Evolutionary conservation across 2,113 vertebrate genomes (phyloP), one percentile per base, ranked within the genome.

Genomic region (Chloroceryle aenea): DNA sequence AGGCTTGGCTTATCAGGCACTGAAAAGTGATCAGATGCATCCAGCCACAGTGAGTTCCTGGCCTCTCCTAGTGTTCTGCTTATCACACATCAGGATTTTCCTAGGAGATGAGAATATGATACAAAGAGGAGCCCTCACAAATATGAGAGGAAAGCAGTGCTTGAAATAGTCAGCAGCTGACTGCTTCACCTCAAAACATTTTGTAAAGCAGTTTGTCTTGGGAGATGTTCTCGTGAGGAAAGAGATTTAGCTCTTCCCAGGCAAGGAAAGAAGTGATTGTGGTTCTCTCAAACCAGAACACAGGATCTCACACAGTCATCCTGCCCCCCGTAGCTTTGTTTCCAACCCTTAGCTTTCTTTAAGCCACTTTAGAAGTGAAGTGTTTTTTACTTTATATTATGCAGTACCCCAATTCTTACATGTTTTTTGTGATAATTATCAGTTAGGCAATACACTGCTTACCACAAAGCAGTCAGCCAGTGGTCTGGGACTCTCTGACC

Each of bases 251-350:
- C 7, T 67, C 56, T 74, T 48, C 9, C 17, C 34, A 43, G 19
- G 36, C 23, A 69, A 58, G 38, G 21, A 74, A 38, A 50, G 27
- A 73, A 14, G 3, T 27, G 16, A 13, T 22, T 0, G 0, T 53
- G 45, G 32, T 27, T 73, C 43, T 85, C 21, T 52, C 26, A 67
- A 20, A 42, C 8, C 25, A 29, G 30, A 87, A 34, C 20, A 21
- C 40, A 64, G 38, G 29, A 43, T 73, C 23, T 83, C 45, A 12
- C 26, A 10, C 13, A 53, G 5, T 19, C 32, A 13, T 10, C 3
- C 0, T n/a, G 82, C 63, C 7, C 29, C 4, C 26, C 0, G 0
- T 6, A 10, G 21, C 79, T 76, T 42, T 62, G 14, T 3, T 67
- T 74, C 27, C 18, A 73, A 12, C 21, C 18, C 27, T 89, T 14